A percentile compares a stretch with the other conserved stretches of the same genome.
Evolutionary conservation across 2,797 vertebrate species (phyloP).

Genomic region (Rousettus madagascariensis): DNA sequence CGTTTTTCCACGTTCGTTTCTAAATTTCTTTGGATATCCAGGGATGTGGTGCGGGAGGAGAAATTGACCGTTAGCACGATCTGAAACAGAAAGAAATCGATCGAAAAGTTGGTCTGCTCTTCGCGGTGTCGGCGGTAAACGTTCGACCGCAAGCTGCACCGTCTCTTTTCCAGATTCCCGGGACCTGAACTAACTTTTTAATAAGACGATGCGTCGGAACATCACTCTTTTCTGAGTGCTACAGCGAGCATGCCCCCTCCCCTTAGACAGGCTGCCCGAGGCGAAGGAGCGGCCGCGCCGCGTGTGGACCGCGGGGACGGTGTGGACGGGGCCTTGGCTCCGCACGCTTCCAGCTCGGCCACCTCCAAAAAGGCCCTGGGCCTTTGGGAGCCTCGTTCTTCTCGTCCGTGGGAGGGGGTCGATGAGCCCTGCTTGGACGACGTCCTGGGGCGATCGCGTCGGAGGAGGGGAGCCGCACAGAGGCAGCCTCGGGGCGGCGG

Average conservation of each 20-base stretch:
- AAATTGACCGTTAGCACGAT: constrained; percentile 92
- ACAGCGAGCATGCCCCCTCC: background rate
- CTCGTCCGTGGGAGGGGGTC: background rate
- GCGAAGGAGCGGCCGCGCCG: too few relatives aligned
- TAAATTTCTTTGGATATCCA: constrained; percentile 96
- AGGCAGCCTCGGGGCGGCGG: background rate
- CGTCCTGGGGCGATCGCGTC: background rate
- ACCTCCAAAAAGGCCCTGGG: background rate
- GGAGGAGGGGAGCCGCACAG: accelerated
- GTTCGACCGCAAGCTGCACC: accelerated
- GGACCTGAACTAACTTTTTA: background rate
- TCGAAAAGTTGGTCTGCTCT: accelerated
- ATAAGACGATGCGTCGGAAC: accelerated
- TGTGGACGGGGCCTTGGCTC: background rate
- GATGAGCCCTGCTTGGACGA: background rate
- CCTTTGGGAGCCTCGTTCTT: background rate
- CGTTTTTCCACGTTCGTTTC: constrained; percentile 96
- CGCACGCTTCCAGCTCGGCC: background rate
- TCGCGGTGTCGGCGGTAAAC: accelerated
- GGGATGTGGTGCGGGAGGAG: constrained; percentile 96
- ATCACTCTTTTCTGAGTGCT: background rate
- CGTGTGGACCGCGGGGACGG: background rate
- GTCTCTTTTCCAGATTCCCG: accelerated
- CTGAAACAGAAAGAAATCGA: constrained; percentile 80
- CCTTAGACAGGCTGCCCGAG: too few relatives aligned